Percentiles rank a stretch among this genome's conserved stretches.
Conservation (phyloP, 2,113 vertebrate genomes). For the Trochalopteron elliotii region DNA sequence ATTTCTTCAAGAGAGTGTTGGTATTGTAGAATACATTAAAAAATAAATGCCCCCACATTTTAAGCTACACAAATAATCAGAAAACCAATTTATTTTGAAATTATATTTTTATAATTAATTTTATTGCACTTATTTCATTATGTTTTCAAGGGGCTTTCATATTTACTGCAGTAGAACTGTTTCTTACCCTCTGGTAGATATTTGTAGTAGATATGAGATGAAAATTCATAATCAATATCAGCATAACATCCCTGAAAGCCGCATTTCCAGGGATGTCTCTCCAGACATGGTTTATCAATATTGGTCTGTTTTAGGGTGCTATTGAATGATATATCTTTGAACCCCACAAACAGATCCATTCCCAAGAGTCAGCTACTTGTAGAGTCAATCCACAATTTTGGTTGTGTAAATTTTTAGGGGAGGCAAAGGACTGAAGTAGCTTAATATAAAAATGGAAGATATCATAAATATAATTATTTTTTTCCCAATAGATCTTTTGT, state of each 20-base stretch:
- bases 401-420: not conserved
- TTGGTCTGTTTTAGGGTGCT: not conserved
- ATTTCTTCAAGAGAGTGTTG: not conserved
- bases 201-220: not conserved
- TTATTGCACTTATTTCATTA: not conserved
- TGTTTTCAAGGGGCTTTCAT: not conserved
- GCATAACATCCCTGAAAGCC: not conserved
- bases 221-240: not conserved
- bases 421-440: not conserved
- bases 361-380: not conserved
- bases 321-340: not conserved
- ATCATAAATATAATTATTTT: not conserved
- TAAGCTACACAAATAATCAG: not conserved
- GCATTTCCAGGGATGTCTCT: not conserved
- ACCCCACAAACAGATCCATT: not conserved
- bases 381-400: not conserved
- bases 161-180: not conserved
- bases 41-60: not conserved
- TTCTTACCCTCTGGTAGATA: not conserved
- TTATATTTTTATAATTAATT: not conserved
- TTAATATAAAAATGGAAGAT: not conserved
- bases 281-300: not conserved
- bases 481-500: not conserved
- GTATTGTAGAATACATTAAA: not conserved
- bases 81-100: not conserved